Conservation (phyloP, 2,113 vertebrate genomes). For the Laticauda colubrina region DNA sequence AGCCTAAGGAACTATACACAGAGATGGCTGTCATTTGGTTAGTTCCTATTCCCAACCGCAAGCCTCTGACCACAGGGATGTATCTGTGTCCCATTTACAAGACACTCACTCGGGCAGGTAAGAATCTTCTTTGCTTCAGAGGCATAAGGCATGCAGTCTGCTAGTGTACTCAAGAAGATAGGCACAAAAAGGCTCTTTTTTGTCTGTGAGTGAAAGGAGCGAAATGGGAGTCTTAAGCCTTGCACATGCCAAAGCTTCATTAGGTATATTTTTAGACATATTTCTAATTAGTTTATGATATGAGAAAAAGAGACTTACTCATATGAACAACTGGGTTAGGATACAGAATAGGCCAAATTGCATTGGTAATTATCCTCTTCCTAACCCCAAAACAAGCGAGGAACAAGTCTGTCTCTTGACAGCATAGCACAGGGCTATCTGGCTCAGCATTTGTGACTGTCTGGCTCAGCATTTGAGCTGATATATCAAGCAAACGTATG, state of each 20-base stretch:
- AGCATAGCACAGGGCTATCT: neutral
- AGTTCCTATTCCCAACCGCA: conserved; percentile 74
- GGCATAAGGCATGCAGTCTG: neutral
- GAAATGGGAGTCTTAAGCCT: neutral
- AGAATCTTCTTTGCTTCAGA: conserved; percentile 7
- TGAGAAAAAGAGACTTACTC: neutral
- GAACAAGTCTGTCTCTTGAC: neutral
- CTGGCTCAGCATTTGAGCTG: neutral
- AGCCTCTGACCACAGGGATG: conserved; percentile 61
- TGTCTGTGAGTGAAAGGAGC: neutral
- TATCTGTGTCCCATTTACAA: conserved; percentile 93
- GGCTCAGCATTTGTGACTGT: too few species aligned
- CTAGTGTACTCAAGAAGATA: neutral
- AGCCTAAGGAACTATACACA: conserved; percentile 85
- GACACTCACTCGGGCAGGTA: conserved; percentile 87
- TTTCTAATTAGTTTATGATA: neutral
- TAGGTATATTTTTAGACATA: neutral
- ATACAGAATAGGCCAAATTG: neutral
- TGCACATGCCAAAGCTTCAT: neutral
- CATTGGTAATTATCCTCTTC: neutral
- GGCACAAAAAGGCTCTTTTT: neutral
- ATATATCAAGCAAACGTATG: neutral
- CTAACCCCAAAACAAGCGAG: neutral
- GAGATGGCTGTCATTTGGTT: conserved; percentile 88
- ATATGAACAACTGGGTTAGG: neutral